These are phyloP conservation scores for Podocnemis expansa DNA, from an alignment of 2,113 vertebrate genomes.

Conservation along the genomic window DNA sequence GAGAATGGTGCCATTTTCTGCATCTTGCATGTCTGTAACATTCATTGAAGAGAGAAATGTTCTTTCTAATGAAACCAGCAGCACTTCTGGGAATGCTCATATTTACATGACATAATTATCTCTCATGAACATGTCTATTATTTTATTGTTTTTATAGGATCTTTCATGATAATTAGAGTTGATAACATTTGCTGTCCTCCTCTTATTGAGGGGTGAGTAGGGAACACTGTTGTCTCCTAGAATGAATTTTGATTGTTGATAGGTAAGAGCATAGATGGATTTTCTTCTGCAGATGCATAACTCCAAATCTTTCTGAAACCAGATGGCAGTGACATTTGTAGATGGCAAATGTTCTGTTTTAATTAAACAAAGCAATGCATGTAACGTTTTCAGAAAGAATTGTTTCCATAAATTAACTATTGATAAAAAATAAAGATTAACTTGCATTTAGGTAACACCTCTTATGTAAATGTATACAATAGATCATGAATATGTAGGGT, in stretches of 20 bases:
- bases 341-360: background rate
- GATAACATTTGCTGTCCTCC: constrained; percentile 36
- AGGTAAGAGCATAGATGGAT: background rate
- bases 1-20: constrained; percentile 60
- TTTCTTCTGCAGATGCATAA: background rate
- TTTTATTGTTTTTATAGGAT: constrained; percentile 56
- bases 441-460: background rate
- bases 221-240: background rate
- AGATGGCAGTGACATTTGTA: background rate
- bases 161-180: constrained; percentile 58
- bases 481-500: background rate
- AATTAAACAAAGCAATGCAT: background rate
- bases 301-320: background rate
- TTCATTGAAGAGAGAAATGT: constrained; percentile 34
- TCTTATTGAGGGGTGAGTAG: background rate
- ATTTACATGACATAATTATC: constrained; percentile 66
- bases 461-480: background rate
- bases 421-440: background rate
- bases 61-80: constrained; percentile 53
- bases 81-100: constrained; percentile 59
- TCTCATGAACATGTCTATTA: constrained; percentile 60
- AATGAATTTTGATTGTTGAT: background rate
- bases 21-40: constrained; percentile 9
- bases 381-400: background rate
- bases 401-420: background rate